A percentile compares a stretch with the other conserved stretches of the same genome.
Conservation (phyloP, 2,113 vertebrate species). For the Stigmatopora argus region DNA sequence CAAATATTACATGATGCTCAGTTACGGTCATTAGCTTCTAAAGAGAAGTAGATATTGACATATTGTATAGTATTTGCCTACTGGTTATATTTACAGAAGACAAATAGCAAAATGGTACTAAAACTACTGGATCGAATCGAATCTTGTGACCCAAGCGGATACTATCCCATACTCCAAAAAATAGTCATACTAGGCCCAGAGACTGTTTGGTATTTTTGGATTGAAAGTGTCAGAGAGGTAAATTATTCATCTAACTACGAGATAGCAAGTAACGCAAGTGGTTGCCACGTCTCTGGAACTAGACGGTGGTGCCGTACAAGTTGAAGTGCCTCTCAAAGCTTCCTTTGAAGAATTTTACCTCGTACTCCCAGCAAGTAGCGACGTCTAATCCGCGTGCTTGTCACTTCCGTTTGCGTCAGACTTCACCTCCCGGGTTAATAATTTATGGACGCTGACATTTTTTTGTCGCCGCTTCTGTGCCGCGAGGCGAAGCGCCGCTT, state of each 20-base stretch:
- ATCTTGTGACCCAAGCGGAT: too few relatives aligned
- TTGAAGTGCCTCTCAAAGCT: not conserved
- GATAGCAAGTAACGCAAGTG: not conserved
- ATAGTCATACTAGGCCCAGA: too few relatives aligned
- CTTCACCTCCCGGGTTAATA: constrained; percentile 28
- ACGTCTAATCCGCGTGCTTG: constrained; percentile 13
- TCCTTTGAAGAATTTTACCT: constrained; percentile 3
- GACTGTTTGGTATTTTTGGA: not conserved
- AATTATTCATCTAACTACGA: not conserved
- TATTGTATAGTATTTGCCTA: too few relatives aligned
- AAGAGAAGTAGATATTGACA: too few relatives aligned
- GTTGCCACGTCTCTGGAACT: not conserved
- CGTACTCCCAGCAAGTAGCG: not conserved
- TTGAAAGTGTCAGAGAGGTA: not conserved
- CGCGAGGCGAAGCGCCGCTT: constrained; percentile 20
- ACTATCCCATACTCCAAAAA: too few relatives aligned
- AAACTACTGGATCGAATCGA: too few relatives aligned
- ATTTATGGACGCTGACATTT: constrained; percentile 39
- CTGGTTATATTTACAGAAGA: too few relatives aligned
- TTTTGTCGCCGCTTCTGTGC: constrained; percentile 2
- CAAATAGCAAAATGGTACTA: too few relatives aligned
- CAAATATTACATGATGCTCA: too few relatives aligned
- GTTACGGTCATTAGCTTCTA: too few relatives aligned
- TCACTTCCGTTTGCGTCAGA: constrained; percentile 10
- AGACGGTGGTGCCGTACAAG: not conserved